Conservation (phyloP, 2,797 vertebrate genomes). For the Loris lydekkerianus region DNA sequence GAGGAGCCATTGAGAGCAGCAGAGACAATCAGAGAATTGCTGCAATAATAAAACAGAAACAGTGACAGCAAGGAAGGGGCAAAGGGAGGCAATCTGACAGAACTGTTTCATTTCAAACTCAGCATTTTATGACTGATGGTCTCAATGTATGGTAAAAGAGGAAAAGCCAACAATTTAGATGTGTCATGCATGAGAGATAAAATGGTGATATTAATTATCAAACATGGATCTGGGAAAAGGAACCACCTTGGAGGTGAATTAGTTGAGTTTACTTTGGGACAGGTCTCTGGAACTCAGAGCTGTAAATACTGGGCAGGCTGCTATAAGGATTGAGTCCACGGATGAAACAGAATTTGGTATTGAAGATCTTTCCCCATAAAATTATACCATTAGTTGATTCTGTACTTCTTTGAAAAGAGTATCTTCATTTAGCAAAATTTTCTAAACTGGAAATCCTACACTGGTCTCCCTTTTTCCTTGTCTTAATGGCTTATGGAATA, state of each 20-base stretch:
- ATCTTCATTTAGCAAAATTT: neutral
- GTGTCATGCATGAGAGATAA: neutral
- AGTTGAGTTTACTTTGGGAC: neutral
- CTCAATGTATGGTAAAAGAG: neutral
- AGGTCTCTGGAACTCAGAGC: neutral
- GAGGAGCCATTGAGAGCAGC: neutral
- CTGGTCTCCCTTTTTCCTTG: neutral
- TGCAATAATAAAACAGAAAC: neutral
- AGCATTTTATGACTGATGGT: neutral
- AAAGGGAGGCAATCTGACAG: no score
- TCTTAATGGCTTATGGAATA: neutral
- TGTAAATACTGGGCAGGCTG: accelerated
- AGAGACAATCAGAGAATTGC: neutral
- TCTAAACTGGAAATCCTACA: neutral
- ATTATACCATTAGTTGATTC: neutral
- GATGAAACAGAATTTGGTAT: neutral
- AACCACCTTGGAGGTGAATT: neutral
- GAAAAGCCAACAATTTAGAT: neutral
- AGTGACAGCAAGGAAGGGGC: neutral
- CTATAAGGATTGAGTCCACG: neutral
- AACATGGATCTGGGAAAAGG: neutral
- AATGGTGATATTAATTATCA: neutral
- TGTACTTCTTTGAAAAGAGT: neutral
- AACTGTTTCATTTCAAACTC: neutral
- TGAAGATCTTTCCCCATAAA: neutral